Conservation (phyloP, 2,888 invertebrate species). For the Phortica okadai region DNA sequence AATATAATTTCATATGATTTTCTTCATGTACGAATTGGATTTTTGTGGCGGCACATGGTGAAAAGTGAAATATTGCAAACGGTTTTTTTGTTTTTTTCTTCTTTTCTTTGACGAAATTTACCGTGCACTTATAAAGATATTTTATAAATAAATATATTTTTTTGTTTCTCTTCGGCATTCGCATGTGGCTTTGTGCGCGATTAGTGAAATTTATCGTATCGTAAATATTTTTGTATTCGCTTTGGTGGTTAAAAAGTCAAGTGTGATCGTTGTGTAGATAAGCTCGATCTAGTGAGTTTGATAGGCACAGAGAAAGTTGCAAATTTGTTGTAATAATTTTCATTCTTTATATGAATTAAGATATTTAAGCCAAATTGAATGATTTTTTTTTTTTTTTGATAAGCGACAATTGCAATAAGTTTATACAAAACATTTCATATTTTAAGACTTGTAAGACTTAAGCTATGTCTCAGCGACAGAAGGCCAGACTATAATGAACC, state of each 20-base stretch:
- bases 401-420: too few relatives aligned
- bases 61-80: conserved; percentile 41
- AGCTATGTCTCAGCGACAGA: too few relatives aligned
- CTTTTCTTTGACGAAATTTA: not conserved
- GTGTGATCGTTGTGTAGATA: not conserved
- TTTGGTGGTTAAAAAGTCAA: not conserved
- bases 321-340: not conserved
- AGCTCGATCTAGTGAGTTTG: not conserved
- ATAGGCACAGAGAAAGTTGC: not conserved
- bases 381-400: not conserved
- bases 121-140: not conserved
- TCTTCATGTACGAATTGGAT: conserved; percentile 12
- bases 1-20: conserved; percentile 36
- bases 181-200: not conserved
- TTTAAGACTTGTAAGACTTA: too few relatives aligned
- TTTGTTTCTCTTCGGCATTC: not conserved
- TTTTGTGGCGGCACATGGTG: conserved; percentile 34
- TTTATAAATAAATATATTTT: not conserved
- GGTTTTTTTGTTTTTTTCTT: not conserved
- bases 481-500: too few relatives aligned
- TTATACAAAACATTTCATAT: too few relatives aligned
- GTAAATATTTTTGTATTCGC: not conserved
- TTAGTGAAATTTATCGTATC: conserved; percentile 4
- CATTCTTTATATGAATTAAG: not conserved
- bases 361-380: not conserved